Evolutionary conservation across 2,113 vertebrate species (phyloP), one percentile per base, ranked within the genome.

Genomic region (Eubucco bourcierii): DNA sequence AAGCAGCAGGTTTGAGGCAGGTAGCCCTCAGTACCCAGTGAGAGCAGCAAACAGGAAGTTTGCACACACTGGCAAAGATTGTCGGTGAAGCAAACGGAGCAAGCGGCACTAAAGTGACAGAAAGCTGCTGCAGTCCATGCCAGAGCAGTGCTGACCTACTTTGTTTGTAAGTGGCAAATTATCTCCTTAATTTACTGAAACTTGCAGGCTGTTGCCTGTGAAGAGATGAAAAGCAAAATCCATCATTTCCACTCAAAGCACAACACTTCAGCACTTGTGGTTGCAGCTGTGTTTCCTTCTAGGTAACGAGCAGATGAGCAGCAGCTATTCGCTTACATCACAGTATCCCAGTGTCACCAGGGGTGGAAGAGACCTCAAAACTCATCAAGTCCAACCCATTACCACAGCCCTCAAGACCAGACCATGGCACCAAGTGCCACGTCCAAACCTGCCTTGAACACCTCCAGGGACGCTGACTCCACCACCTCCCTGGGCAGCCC

Each of bases 1-100:
- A 53, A n/a, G 34, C 1, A 1, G 46, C 1, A 1, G 50, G 82
- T 80, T 76, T 0, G 1, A 58, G 61, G 25, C 4, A 0, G 31
- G 63, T 80, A 76, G 37, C 55, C 0, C 29, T 14, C 0, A 0
- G n/a, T 37, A 28, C 63, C 17, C 21, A 2, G 20, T 0, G 1
- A 73, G 24, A 60, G 55, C 72, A 53, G 74, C 89, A 27, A 1
- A 10, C 53, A 14, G 81, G 25, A 58, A 71, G 5, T n/a, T 6
- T 46, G 31, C 34, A 60, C 0, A 0, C 2, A 1, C 52, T 4
- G 27, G 16, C 33, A 25, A 34, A 20, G 56, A 52, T 15, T 23
- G 20, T 25, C 13, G 2, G n/a, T 6, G 47, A 74, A 47, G 18
- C 2, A 4, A 19, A 44, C 0, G 0, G 39, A 31, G 10, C 80